Evolutionary conservation across 2,113 vertebrate genomes (phyloP).

Genomic region (Limnothrissa miodon): DNA sequence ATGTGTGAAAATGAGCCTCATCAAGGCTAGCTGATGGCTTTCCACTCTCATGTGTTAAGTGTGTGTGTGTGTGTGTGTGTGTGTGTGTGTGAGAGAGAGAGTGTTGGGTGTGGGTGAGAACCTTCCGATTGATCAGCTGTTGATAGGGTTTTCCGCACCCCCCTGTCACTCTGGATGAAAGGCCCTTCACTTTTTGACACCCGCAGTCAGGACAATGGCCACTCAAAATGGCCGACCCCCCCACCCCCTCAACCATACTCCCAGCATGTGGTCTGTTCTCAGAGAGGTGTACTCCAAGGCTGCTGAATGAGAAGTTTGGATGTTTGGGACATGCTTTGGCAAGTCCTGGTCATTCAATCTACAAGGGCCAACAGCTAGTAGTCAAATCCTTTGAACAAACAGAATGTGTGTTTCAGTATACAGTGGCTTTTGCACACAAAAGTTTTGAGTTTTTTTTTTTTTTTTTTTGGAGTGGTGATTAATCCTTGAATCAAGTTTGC

Average conservation of each 20-base stretch:
- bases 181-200: background rate
- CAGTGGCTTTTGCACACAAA: no score
- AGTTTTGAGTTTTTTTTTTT: no score
- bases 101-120: background rate
- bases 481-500: background rate
- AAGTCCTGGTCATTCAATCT: background rate
- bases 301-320: background rate
- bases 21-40: background rate
- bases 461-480: background rate
- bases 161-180: background rate
- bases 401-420: no score
- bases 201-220: background rate
- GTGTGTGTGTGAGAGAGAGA: background rate
- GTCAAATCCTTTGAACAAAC: background rate
- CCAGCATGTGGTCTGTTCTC: background rate
- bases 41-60: background rate
- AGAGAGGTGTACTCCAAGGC: background rate
- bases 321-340: background rate
- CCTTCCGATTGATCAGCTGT: conserved; percentile 7
- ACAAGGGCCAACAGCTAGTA: background rate
- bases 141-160: background rate
- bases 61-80: background rate
- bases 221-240: background rate
- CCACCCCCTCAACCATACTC: background rate
- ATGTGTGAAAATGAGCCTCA: background rate